Base-by-base conservation (phyloP, 2,113 vertebrate species). In the Egretta garzetta region DNA sequence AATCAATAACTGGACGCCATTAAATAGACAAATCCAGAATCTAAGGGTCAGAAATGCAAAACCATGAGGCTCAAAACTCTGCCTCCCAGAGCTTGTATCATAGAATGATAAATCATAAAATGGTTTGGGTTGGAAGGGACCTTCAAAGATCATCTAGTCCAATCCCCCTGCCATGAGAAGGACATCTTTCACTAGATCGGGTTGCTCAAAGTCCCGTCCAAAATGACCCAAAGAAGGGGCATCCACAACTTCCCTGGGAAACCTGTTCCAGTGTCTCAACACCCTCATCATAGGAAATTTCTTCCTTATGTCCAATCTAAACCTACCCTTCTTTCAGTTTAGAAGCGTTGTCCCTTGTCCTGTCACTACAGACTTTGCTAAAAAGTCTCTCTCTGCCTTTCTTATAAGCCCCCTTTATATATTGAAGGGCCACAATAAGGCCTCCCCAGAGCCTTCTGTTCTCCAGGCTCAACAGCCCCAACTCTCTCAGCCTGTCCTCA, bases 131-230 rank as follows among this genome's bases (percentile, higher is more conserved):
- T 91, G 60, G 47, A 88, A 62, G 23, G 12, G 10, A 35, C 10
- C 12, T 47, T 88, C 64, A 53, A 49, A 21, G 4, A 82, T 33
- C 35, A 19, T 3, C 27, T 35, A 33, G 30, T 59, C 17, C 33
- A 81, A 11, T 0, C 1, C 2, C 20, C 4, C 7, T 75, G 23
- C 45, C 17, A 6, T 47, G 3, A 10, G 7, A 77, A 4, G 14
- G 9, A n/a, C 6, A 26, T 21, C 32, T 72, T 76, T 50, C 43
- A 17, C 17, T 96, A 68, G 10, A 80, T 7, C n/a, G 39, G 2
- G 12, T 71, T 74, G 14, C 30, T 87, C 45, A 77, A 53, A 84
- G 21, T 8, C 11, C 32, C 0, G 1, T 86, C 55, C 41, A 59
- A 6, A 7, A 1, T 75, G 28, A 20, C 11, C 14, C 35, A 20